phyloP scores from a whole-genome alignment of 2,797 vertebrate genomes.

The Holocentrus rufus region DNA sequence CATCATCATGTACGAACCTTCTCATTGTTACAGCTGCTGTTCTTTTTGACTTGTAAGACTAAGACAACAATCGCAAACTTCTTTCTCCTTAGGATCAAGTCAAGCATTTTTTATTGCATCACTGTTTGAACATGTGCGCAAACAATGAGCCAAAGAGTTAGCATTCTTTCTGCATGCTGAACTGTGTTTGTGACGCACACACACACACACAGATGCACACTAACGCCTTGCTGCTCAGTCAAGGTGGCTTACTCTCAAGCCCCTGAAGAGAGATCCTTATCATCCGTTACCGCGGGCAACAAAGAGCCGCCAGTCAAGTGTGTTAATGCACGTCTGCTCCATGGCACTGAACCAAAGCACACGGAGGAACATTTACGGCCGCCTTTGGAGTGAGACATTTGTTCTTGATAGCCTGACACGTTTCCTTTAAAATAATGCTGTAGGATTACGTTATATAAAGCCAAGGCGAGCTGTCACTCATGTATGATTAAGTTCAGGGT shows the following conservation, averaged over 20 bases:
- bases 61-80: background rate
- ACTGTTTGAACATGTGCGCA: constrained; percentile 7
- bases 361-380: constrained; percentile 12
- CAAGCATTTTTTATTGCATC: constrained; percentile 5
- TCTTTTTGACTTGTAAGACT: background rate
- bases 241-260: constrained; percentile 29
- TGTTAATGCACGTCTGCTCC: constrained; percentile 38
- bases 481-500: background rate
- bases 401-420: constrained; percentile 18
- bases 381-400: constrained; percentile 10
- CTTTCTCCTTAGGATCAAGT: background rate
- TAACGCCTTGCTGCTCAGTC: constrained; percentile 31
- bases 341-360: constrained; percentile 31
- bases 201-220: background rate
- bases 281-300: constrained; percentile 62
- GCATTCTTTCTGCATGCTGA: background rate
- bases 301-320: constrained; percentile 44
- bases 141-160: constrained; percentile 6
- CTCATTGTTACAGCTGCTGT: background rate
- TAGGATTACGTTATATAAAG: no score
- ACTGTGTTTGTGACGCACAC: constrained; percentile 34
- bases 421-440: no score
- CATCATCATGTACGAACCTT: background rate
- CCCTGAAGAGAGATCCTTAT: constrained; percentile 35
- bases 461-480: background rate